Base-by-base conservation (phyloP, 2,888 invertebrate genomes). In the Zootermopsis nevadensis region DNA sequence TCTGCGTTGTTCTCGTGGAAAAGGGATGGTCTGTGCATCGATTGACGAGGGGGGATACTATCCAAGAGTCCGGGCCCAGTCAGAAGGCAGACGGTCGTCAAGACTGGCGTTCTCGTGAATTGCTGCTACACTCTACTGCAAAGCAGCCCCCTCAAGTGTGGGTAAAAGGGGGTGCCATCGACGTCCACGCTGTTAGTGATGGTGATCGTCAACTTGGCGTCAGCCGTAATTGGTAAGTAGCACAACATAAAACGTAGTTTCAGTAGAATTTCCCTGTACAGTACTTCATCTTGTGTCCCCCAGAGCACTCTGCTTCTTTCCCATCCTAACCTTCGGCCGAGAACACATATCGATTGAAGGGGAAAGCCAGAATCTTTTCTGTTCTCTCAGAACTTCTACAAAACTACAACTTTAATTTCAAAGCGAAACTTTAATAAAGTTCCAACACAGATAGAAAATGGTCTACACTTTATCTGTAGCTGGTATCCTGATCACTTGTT, bases 1-100 rank as follows among this genome's bases (percentile, higher is more conserved):
- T 79, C 79, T 79, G 79, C 79, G 79, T 79, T 79, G 53, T 42
- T 53, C 53, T 77, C 31, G 33, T 77, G 53, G 77, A 77, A 69
- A 35, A 35, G 77, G 77, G 77, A 77, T 53, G 42, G 48, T 53
- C 53, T 53, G 77, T 53, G 53, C 77, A 77, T 74, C 77, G 77
- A 53, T 48, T 53, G 48, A 53, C 27, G 77, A 55, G 77, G 79
- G 79, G 60, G 60, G n/a, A 74, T 35, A 24, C 31, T 79, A n/a
- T 60, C 66, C 66, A 8, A 48, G 48, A 76, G 35, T 66, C 31
- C 60, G n/a, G 31, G 27, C 60, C 74, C 79, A 79, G 79, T 79
- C 66, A 79, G 79, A 66, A 33, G 79, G 82, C 82, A 35, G 77
- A 19, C 82, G 53, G 53, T 55, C 19, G 0, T 10, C n/a, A 31